Evolutionary conservation across 64 coral and sea anemone species (phyloP).

Genomic region (Catalaphyllia jardinei): DNA sequence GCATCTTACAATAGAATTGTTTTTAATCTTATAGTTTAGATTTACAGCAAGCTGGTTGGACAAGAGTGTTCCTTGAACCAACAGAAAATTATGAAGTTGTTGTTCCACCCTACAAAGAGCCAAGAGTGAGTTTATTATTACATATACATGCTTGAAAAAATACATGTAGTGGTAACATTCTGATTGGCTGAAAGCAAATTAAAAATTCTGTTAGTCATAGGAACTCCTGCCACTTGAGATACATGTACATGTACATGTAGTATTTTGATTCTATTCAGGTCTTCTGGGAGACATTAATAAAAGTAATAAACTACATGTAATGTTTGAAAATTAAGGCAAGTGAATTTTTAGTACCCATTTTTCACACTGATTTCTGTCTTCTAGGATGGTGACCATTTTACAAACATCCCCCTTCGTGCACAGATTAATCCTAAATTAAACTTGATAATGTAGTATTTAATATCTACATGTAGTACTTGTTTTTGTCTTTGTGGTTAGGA

Average conservation of each 20-base stretch:
- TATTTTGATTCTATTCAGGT: no score
- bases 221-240: no score
- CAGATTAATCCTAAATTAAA: background rate
- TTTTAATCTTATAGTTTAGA: slow-evolving; percentile 16
- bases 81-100: slow-evolving; percentile 28
- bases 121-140: slow-evolving; percentile 18
- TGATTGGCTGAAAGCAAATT: no score
- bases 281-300: no score
- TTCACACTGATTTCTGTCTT: no score
- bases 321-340: no score
- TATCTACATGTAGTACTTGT: background rate
- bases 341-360: no score
- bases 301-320: no score
- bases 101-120: slow-evolving; percentile 46
- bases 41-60: slow-evolving; percentile 29
- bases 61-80: slow-evolving; percentile 17
- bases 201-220: no score
- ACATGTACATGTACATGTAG: no score
- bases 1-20: background rate
- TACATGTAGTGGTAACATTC: background rate
- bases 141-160: background rate
- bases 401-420: no score
- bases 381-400: no score
- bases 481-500: slow-evolving; percentile 79
- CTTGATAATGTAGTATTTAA: background rate